phyloP scores from a whole-genome alignment of 2,888 invertebrate genomes.

The Eupithecia vulgata region DNA sequence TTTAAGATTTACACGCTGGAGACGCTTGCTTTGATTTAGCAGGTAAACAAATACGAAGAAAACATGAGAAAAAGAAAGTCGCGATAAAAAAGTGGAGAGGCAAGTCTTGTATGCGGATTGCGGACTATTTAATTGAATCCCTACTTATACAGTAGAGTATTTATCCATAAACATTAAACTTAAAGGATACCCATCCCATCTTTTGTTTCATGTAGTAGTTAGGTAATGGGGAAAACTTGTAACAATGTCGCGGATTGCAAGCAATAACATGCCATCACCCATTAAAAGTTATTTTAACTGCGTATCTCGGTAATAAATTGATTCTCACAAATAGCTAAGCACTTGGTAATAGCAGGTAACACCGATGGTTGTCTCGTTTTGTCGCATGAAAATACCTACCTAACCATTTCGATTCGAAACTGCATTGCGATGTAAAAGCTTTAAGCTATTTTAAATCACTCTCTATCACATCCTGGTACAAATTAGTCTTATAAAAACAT shows the following conservation, averaged over 20 bases:
- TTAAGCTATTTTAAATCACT: slow-evolving; percentile 18
- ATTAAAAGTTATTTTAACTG: slow-evolving; percentile 65
- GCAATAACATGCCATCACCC: slow-evolving; percentile 58
- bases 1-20: slow-evolving; percentile 3
- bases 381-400: slow-evolving; percentile 21
- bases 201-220: slow-evolving; percentile 45
- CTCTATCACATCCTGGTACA: slow-evolving; percentile 32
- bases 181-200: slow-evolving; percentile 62
- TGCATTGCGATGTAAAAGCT: slow-evolving; percentile 4
- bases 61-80: neutral
- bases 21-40: slow-evolving; percentile 1
- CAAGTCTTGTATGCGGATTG: neutral
- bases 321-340: slow-evolving; percentile 35
- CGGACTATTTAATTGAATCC: slow-evolving; percentile 7
- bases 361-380: slow-evolving; percentile 19
- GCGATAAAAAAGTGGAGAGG: neutral
- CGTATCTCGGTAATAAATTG: slow-evolving; percentile 52
- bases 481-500: slow-evolving; percentile 26
- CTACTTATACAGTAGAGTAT: slow-evolving; percentile 2
- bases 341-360: slow-evolving; percentile 18
- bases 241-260: slow-evolving; percentile 66
- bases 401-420: neutral
- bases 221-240: slow-evolving; percentile 80
- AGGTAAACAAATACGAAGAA: slow-evolving; percentile 1
- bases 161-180: slow-evolving; percentile 75